Evolutionary conservation across 2,797 vertebrate species (phyloP).

Genomic region (Chloroceryle amazona): DNA sequence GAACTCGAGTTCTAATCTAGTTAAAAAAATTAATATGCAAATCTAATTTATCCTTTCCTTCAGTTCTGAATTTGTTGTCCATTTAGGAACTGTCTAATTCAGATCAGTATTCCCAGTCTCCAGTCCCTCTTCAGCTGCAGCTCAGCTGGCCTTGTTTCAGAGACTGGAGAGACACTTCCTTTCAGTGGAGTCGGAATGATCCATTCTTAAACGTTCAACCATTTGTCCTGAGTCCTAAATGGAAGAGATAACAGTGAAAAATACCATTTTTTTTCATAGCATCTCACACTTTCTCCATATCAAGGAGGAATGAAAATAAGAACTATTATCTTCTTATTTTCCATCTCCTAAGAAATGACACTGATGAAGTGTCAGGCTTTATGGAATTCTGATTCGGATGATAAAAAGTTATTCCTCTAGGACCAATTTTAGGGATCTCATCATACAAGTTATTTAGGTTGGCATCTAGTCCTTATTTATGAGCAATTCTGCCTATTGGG

Average conservation of each 20-base stretch:
- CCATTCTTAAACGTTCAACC: not conserved
- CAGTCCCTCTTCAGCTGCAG: not conserved
- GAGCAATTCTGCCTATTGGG: not conserved
- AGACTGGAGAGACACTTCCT: not conserved
- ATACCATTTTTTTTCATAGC: not conserved
- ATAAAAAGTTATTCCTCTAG: not conserved
- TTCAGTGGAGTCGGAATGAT: not conserved
- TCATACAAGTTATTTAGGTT: not conserved
- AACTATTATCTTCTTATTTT: not conserved
- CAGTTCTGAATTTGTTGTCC: not conserved
- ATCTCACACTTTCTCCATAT: not conserved
- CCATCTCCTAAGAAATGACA: not conserved
- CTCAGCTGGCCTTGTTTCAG: not conserved
- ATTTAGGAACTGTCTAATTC: not conserved
- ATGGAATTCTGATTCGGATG: not conserved
- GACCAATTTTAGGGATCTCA: not conserved
- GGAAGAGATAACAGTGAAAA: not conserved
- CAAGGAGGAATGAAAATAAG: not conserved
- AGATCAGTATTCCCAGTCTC: not conserved
- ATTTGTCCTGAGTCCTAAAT: not conserved
- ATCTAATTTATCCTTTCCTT: not conserved
- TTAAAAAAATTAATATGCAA: not conserved
- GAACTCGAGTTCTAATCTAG: not conserved
- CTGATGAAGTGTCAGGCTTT: not conserved
- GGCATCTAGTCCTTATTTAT: not conserved